phyloP scores from a whole-genome alignment of 2,888 invertebrate species.

The Cheilosia soror region DNA sequence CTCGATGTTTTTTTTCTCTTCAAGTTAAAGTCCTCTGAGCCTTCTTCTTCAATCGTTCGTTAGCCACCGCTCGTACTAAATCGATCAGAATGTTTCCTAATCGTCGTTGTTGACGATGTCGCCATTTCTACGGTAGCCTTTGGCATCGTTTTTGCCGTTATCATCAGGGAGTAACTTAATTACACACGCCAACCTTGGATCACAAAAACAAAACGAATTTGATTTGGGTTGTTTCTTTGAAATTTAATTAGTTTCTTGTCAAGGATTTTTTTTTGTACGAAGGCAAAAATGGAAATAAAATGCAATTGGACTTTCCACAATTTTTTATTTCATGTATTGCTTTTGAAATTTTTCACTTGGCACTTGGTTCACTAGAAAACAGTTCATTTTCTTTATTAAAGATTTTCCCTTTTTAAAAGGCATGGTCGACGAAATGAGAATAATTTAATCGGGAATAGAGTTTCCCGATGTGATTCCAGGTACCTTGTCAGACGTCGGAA shows the following conservation, averaged over 20 bases:
- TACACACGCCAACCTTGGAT: constrained; percentile 41
- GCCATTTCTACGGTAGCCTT: too few relatives aligned
- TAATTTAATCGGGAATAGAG: too few relatives aligned
- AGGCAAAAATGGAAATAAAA: neutral
- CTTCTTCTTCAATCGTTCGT: constrained; percentile 6
- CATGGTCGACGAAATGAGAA: too few relatives aligned
- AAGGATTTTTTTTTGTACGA: neutral
- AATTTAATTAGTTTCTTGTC: constrained; percentile 64
- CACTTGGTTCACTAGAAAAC: too few relatives aligned
- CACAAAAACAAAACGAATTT: constrained; percentile 44
- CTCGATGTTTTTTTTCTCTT: neutral
- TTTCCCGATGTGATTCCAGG: too few relatives aligned
- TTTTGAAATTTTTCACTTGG: neutral
- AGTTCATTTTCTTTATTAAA: too few relatives aligned
- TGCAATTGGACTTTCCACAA: neutral
- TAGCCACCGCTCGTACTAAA: neutral
- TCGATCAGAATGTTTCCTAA: constrained; percentile 45
- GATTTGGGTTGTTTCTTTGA: constrained; percentile 51
- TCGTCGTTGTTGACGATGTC: neutral
- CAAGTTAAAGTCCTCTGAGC: constrained; percentile 8
- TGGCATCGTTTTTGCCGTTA: constrained; percentile 1
- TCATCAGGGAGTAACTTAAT: constrained; percentile 55
- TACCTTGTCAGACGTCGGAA: too few relatives aligned
- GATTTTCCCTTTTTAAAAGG: too few relatives aligned
- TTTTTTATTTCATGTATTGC: neutral